Percentiles rank a stretch among this genome's conserved stretches.
phyloP scores from a whole-genome alignment of 2,797 vertebrate species.

The Falco concolor region DNA sequence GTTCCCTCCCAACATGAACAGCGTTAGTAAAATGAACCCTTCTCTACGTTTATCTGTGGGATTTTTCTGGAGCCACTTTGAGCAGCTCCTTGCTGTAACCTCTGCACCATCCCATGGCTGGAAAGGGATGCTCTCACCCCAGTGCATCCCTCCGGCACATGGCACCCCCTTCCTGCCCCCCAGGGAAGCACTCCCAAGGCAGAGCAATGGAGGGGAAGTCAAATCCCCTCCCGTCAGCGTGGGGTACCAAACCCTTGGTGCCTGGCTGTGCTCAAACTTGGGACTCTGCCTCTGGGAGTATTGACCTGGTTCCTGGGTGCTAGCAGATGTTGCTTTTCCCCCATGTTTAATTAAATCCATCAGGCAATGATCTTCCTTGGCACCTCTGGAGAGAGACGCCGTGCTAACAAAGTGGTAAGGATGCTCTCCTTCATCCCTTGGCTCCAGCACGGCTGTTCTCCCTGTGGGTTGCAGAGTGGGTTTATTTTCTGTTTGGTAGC shows the following conservation, averaged over 20 bases:
- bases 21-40: background rate
- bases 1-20: background rate
- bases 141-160: background rate
- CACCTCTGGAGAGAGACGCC: background rate
- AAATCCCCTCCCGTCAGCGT: background rate
- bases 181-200: background rate
- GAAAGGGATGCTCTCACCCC: background rate
- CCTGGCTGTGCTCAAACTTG: background rate
- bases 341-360: background rate
- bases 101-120: background rate
- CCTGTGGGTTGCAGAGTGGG: background rate
- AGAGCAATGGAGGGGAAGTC: background rate
- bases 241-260: background rate
- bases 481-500: background rate
- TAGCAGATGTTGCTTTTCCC: background rate
- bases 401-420: background rate
- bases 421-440: background rate
- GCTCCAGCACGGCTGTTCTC: background rate
- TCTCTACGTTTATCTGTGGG: background rate
- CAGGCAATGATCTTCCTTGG: background rate
- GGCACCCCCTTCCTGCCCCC: background rate
- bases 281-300: background rate
- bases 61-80: background rate
- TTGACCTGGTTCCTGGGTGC: background rate
- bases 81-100: background rate